Conservation (phyloP, 2,113 vertebrate species). For the Vulpes ferrilata region DNA sequence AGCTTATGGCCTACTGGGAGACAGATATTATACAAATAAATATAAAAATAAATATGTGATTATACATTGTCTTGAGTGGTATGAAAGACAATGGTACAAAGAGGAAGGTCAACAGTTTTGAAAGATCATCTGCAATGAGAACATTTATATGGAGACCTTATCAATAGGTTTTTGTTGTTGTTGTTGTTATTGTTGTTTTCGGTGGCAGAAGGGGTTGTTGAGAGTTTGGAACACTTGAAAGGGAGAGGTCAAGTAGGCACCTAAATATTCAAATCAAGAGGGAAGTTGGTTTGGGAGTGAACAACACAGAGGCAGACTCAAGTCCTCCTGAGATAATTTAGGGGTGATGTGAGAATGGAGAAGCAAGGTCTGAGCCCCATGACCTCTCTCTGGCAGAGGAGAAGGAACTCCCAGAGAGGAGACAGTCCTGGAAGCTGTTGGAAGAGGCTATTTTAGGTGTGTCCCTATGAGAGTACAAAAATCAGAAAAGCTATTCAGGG, state of each 20-base stretch:
- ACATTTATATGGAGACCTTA: background rate
- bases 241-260: background rate
- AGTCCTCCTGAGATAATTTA: background rate
- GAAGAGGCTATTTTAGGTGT: background rate
- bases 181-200: background rate
- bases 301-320: background rate
- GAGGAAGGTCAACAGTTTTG: background rate
- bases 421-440: background rate
- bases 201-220: background rate
- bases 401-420: background rate
- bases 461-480: background rate
- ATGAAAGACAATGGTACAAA: background rate
- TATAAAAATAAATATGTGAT: background rate
- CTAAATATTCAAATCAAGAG: background rate
- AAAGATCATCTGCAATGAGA: background rate
- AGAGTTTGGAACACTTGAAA: background rate
- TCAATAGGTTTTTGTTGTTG: background rate
- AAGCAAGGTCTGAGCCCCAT: background rate
- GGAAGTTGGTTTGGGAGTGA: background rate
- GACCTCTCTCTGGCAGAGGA: background rate
- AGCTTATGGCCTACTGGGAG: background rate
- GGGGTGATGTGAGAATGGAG: background rate
- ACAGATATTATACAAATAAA: background rate
- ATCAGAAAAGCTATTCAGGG: background rate
- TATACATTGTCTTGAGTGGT: background rate